Percentiles rank a stretch among this genome's conserved stretches.
Evolutionary conservation across 2,797 vertebrate genomes (phyloP).

Genomic region (Echeneis naucrates): DNA sequence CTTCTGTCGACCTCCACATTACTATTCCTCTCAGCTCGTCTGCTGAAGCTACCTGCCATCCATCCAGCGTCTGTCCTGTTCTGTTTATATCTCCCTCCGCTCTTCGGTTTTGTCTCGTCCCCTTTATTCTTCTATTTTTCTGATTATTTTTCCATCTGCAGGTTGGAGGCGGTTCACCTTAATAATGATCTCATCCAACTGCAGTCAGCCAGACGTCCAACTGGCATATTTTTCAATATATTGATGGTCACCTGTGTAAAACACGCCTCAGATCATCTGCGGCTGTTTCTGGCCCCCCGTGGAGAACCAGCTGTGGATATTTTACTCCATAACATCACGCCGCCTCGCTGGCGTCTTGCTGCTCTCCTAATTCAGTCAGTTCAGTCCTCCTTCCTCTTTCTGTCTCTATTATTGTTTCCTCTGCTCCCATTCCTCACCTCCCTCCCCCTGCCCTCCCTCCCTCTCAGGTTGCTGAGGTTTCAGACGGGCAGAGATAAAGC

Average conservation of each 20-base stretch:
- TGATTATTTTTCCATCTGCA: not conserved
- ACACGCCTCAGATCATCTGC: not conserved
- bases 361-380: conserved; percentile 40
- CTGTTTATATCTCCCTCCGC: conserved; percentile 19
- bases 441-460: conserved; percentile 18
- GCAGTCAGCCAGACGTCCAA: not conserved
- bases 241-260: not conserved
- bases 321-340: not conserved
- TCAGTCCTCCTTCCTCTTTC: conserved; percentile 40
- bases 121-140: conserved; percentile 19
- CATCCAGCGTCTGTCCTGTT: not conserved
- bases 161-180: no score
- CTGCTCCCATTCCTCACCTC: conserved; percentile 28
- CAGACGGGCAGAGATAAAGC: conserved; percentile 68
- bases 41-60: not conserved
- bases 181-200: not conserved
- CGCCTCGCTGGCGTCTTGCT: conserved; percentile 4
- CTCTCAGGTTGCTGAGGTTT: conserved; percentile 40
- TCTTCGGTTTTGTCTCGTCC: not conserved
- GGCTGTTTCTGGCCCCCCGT: not conserved
- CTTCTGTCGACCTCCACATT: conserved; percentile 22
- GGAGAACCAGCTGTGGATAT: conserved; percentile 1
- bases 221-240: not conserved
- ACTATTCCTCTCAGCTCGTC: conserved; percentile 38
- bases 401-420: conserved; percentile 17